phyloP scores from a whole-genome alignment of 1,140 invertebrate species.

The Luehdorfia chinensis region DNA sequence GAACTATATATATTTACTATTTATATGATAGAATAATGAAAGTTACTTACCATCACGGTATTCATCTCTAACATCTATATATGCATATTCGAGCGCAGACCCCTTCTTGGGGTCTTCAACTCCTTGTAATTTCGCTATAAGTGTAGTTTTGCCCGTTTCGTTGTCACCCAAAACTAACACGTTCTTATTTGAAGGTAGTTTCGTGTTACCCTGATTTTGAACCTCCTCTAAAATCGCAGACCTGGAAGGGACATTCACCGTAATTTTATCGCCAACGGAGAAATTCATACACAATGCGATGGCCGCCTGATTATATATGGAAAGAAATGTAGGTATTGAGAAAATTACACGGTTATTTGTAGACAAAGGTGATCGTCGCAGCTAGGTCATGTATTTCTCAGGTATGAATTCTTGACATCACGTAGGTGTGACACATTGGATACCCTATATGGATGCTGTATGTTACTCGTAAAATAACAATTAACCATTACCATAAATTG shows the following conservation, averaged over 20 bases:
- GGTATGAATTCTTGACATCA: conserved; percentile 69
- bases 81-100: conserved; percentile 98
- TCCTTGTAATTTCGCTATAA: conserved; percentile 95
- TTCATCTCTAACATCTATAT: conserved; percentile 98
- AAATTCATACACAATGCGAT: background rate
- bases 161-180: conserved; percentile 95
- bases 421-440: conserved; percentile 77
- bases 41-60: conserved; percentile 93
- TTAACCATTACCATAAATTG: conserved; percentile 80
- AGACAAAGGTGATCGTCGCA: conserved; percentile 64
- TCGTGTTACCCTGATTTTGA: conserved; percentile 94
- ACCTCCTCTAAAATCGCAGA: conserved; percentile 95
- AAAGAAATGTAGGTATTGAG: conserved; percentile 13
- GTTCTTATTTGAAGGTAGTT: conserved; percentile 95
- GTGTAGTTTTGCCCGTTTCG: conserved; percentile 97
- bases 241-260: conserved; percentile 79
- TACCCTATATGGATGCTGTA: conserved; percentile 70
- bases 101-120: conserved; percentile 98
- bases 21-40: too few relatives aligned
- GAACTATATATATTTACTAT: too few relatives aligned
- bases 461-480: conserved; percentile 62
- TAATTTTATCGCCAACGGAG: conserved; percentile 12
- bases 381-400: conserved; percentile 72
- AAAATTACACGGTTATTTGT: conserved; percentile 44
- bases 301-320: conserved; percentile 1